Percentiles rank a stretch among this genome's conserved stretches.
These are phyloP conservation scores for Erebia aethiops DNA, from an alignment of 2,888 invertebrate genomes.

Conservation along the genomic window DNA sequence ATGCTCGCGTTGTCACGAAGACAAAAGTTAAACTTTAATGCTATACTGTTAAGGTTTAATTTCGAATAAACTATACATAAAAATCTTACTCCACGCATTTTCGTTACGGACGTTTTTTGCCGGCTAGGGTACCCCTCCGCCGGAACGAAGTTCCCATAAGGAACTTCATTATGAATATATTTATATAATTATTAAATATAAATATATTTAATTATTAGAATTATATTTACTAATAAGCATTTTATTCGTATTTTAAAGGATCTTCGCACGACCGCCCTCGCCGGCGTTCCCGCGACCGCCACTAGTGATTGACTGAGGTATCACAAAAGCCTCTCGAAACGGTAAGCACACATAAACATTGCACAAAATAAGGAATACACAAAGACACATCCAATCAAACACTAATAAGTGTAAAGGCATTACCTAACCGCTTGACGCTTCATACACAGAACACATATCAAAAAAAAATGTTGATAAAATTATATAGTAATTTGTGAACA, in stretches of 20 bases:
- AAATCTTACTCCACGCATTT: too few relatives aligned
- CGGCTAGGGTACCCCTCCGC: too few relatives aligned
- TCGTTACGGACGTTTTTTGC: too few relatives aligned
- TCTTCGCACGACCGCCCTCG: slow-evolving; percentile 70
- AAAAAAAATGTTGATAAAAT: slow-evolving; percentile 50
- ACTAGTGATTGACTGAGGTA: slow-evolving; percentile 79
- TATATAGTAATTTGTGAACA: slow-evolving; percentile 77
- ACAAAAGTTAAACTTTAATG: too few relatives aligned
- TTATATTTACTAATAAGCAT: background rate
- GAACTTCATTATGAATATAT: too few relatives aligned
- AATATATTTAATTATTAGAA: too few relatives aligned
- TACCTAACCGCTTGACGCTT: slow-evolving; percentile 42
- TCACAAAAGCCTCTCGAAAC: slow-evolving; percentile 76
- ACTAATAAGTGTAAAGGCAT: slow-evolving; percentile 34
- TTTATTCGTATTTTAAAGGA: slow-evolving; percentile 48
- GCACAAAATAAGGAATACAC: slow-evolving; percentile 27
- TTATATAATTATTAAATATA: too few relatives aligned
- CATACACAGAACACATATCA: slow-evolving; percentile 41
- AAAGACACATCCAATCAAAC: slow-evolving; percentile 27
- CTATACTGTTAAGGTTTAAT: too few relatives aligned
- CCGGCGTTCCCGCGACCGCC: slow-evolving; percentile 76
- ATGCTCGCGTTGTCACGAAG: too few relatives aligned
- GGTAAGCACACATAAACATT: slow-evolving; percentile 67
- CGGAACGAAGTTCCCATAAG: too few relatives aligned
- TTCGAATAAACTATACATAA: too few relatives aligned